Conservation (phyloP, 2,888 invertebrate species). For the Charanyca ferruginea region DNA sequence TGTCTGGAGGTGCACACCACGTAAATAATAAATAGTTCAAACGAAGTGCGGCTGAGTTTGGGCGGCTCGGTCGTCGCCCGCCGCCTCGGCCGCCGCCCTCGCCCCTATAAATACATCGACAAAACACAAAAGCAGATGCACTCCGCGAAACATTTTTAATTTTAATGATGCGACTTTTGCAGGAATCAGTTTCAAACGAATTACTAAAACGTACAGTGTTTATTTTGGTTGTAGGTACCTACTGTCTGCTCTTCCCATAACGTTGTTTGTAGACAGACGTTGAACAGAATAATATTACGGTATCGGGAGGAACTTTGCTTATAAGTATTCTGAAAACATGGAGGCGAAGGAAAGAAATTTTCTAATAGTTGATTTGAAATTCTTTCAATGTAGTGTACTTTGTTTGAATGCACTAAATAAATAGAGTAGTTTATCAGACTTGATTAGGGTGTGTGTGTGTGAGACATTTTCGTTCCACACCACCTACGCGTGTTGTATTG, state of each 20-base stretch:
- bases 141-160: constrained; percentile 75
- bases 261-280: constrained; percentile 46
- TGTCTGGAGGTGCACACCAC: constrained; percentile 52
- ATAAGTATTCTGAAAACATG: constrained; percentile 1
- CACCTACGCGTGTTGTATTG: not conserved
- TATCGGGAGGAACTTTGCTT: constrained; percentile 10
- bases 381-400: not conserved
- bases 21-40: constrained; percentile 57
- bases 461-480: not conserved
- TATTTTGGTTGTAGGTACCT: constrained; percentile 42
- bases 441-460: not conserved
- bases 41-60: constrained; percentile 54
- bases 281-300: constrained; percentile 39
- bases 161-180: constrained; percentile 78
- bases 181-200: constrained; percentile 65
- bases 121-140: constrained; percentile 82
- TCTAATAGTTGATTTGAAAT: not conserved
- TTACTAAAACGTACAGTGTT: constrained; percentile 53
- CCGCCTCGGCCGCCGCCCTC: constrained; percentile 71
- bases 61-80: constrained; percentile 69
- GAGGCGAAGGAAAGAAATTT: not conserved
- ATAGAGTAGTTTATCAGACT: not conserved
- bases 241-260: constrained; percentile 47
- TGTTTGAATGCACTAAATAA: not conserved
- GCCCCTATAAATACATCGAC: constrained; percentile 85